Evolutionary conservation across 2,113 vertebrate species (phyloP).

Genomic region (Stigmatopora nigra): DNA sequence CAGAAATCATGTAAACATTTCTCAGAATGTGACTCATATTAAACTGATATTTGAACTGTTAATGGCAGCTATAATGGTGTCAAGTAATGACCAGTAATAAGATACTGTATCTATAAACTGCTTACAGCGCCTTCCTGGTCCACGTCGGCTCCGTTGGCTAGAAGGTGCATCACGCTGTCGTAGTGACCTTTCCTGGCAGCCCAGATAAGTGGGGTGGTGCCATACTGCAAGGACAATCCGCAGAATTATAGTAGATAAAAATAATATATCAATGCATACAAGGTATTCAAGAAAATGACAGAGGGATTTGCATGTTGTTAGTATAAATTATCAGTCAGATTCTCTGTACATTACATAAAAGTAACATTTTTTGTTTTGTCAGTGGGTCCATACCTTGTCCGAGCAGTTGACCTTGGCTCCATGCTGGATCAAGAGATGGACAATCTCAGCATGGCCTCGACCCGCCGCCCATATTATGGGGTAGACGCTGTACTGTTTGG

Average conservation of each 20-base stretch:
- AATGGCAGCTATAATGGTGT: not conserved
- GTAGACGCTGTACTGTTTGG: slow-evolving; percentile 92
- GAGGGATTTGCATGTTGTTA: not conserved
- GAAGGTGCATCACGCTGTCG: slow-evolving; percentile 85
- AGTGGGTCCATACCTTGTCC: slow-evolving; percentile 79
- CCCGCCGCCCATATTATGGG: slow-evolving; percentile 98
- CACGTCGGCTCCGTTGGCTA: slow-evolving; percentile 92
- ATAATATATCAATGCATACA: not conserved
- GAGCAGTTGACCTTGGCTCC: slow-evolving; percentile 98
- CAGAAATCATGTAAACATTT: not conserved
- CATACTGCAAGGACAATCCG: slow-evolving; percentile 73
- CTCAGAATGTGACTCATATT: not conserved
- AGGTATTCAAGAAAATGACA: not conserved
- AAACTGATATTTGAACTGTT: slow-evolving; percentile 1
- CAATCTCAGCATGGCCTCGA: slow-evolving; percentile 87
- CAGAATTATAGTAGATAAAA: not conserved
- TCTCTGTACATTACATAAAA: not conserved
- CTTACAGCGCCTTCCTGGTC: slow-evolving; percentile 96
- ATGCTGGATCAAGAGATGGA: slow-evolving; percentile 81
- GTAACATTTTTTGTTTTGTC: slow-evolving; percentile 11
- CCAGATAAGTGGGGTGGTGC: slow-evolving; percentile 94
- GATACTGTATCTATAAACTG: not conserved
- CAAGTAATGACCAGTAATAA: not conserved
- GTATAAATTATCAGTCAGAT: not conserved
- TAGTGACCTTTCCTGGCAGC: slow-evolving; percentile 90